Conservation (phyloP, 2,888 invertebrate species). For the Schizotus pectinicornis region DNA sequence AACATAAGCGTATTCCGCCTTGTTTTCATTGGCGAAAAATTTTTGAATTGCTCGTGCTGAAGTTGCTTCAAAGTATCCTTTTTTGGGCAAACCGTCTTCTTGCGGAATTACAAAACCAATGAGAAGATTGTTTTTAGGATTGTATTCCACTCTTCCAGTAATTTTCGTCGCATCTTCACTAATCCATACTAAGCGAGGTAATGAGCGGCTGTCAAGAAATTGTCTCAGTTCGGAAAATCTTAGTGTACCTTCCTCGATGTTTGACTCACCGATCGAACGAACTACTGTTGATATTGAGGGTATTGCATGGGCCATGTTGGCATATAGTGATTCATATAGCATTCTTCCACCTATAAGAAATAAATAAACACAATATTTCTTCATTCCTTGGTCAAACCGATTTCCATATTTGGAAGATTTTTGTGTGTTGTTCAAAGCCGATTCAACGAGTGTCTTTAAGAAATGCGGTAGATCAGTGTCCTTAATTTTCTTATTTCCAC, state of each 20-base stretch:
- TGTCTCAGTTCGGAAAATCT: constrained; percentile 30
- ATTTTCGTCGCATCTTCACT: constrained; percentile 40
- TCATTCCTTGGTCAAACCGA: no score
- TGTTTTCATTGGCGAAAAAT: no score
- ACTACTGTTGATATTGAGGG: constrained; percentile 30
- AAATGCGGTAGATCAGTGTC: no score
- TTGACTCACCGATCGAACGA: no score
- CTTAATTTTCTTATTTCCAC: no score
- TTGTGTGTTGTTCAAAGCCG: neutral
- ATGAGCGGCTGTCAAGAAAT: constrained; percentile 27
- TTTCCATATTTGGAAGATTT: constrained; percentile 1
- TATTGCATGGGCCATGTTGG: constrained; percentile 32
- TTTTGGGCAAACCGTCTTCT: constrained; percentile 24
- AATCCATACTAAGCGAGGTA: constrained; percentile 30
- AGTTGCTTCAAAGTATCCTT: constrained; percentile 8
- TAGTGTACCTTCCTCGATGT: constrained; percentile 34
- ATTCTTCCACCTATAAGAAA: no score
- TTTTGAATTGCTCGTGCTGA: no score
- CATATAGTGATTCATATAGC: constrained; percentile 33
- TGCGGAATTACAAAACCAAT: constrained; percentile 37
- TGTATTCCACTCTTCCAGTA: constrained; percentile 32
- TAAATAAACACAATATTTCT: no score
- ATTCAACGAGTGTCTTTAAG: no score
- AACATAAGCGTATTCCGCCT: constrained; percentile 28
- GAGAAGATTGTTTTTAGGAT: constrained; percentile 34